Percentiles rank a stretch among this genome's conserved stretches.
These are phyloP conservation scores for Chymomyza fuscimana DNA, from an alignment of 2,888 invertebrate genomes.

Conservation along the genomic window DNA sequence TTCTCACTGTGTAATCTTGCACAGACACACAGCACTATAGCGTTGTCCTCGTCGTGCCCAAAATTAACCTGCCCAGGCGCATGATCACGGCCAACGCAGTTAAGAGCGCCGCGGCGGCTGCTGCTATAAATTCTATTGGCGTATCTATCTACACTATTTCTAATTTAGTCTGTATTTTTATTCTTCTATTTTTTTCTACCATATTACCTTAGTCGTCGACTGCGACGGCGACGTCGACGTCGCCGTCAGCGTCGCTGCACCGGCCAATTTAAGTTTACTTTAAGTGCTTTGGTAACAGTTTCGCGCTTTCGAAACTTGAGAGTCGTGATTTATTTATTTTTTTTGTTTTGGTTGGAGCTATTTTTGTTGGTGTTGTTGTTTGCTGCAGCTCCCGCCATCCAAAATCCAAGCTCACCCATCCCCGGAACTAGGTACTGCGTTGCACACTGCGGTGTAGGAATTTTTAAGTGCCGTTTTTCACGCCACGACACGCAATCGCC, in stretches of 20 bases:
- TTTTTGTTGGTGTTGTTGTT: constrained; percentile 1
- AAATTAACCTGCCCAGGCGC: constrained; percentile 68
- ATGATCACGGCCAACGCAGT: constrained; percentile 62
- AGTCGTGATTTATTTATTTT: constrained; percentile 75
- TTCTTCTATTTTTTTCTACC: constrained; percentile 34
- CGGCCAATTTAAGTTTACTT: constrained; percentile 69
- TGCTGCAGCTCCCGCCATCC: constrained; percentile 6
- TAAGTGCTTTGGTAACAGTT: constrained; percentile 76
- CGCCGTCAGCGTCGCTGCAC: constrained; percentile 30
- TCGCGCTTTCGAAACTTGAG: constrained; percentile 75
- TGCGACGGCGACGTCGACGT: constrained; percentile 26
- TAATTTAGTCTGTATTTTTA: constrained; percentile 62
- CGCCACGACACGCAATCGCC: constrained; percentile 75
- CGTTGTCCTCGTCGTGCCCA: constrained; percentile 50
- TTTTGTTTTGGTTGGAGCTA: constrained; percentile 9
- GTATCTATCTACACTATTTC: constrained; percentile 75
- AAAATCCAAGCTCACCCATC: constrained; percentile 2
- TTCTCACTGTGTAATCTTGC: background rate
- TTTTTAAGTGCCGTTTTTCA: constrained; percentile 74
- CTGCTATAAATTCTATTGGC: constrained; percentile 71
- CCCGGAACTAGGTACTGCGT: background rate
- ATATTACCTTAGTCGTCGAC: constrained; percentile 44
- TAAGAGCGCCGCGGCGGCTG: constrained; percentile 39
- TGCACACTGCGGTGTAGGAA: constrained; percentile 41
- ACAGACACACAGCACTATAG: background rate